phyloP scores from a whole-genome alignment of 2,797 vertebrate genomes.

The Silurus aristotelis region DNA sequence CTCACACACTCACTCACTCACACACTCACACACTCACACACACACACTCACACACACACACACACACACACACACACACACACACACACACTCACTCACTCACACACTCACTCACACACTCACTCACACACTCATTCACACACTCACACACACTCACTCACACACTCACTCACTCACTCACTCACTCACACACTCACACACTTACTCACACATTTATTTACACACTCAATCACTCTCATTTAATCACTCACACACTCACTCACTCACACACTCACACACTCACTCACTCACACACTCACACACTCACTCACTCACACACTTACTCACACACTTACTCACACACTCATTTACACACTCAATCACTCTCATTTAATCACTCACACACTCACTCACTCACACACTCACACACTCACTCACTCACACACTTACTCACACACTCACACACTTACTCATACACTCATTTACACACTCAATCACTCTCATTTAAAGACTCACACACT shows the following conservation, averaged over 20 bases:
- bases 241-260: not conserved
- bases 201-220: not conserved
- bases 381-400: not conserved
- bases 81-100: too few relatives aligned
- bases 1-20: not conserved
- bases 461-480: not conserved
- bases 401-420: not conserved
- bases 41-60: not conserved
- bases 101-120: not conserved
- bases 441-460: not conserved
- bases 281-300: not conserved
- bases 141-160: not conserved
- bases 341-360: not conserved
- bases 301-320: not conserved
- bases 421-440: not conserved
- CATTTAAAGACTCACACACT: too few relatives aligned
- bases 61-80: not conserved
- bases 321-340: not conserved
- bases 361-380: not conserved
- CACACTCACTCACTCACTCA: not conserved
- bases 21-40: not conserved
- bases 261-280: not conserved
- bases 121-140: not conserved
- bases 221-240: not conserved
- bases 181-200: not conserved